Evolutionary conservation across 1,140 invertebrate genomes (phyloP), one percentile per base, ranked within the genome.

Genomic region (Microplitis demolitor): DNA sequence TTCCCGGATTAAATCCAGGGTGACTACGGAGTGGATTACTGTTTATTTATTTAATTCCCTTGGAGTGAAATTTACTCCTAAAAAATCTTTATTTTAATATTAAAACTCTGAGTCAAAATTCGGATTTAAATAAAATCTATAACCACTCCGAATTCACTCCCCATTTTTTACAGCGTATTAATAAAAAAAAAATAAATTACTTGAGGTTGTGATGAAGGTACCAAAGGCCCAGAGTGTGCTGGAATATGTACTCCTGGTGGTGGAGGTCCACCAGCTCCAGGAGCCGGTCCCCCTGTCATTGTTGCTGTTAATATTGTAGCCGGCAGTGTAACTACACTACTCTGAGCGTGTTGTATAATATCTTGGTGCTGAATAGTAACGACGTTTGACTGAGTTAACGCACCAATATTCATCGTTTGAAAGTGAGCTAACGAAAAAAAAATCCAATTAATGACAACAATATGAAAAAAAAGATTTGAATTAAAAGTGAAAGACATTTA

Each of bases 351-450:
- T 66, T 86, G 86, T 62, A 87, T 87, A 69, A 87, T 84, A 79
- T 87, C 86, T 84, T 87, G 87, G 80, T 87, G 86, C 73, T 87
- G 86, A 75, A 88, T 87, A 51, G 87, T 86, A 71, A 88, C 85
- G 54, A 88, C 80, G 73, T 87, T 87, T 63, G 85, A 84, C 77
- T 87, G 87, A 39, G 80, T 84, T 35, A 88, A 76, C 69, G 84
- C 79, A 69, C 86, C 86, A 66, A 88, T 86, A 72, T 87, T 88
- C 85, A 88, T 87, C 24, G 86, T 85, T 83, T 88, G 87, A 71
- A 87, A 87, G 79, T 87, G 85, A 63, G 85, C 86, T 86, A 62
- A 11, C 80, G 78, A 62, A 4, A 70, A 66, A 53, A 54, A 45
- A 72, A 78, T 66, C 71, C 56, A 50, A 56, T 61, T 24, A 54